Conservation (phyloP, 2,888 invertebrate species). For the Homarus gammarus region DNA sequence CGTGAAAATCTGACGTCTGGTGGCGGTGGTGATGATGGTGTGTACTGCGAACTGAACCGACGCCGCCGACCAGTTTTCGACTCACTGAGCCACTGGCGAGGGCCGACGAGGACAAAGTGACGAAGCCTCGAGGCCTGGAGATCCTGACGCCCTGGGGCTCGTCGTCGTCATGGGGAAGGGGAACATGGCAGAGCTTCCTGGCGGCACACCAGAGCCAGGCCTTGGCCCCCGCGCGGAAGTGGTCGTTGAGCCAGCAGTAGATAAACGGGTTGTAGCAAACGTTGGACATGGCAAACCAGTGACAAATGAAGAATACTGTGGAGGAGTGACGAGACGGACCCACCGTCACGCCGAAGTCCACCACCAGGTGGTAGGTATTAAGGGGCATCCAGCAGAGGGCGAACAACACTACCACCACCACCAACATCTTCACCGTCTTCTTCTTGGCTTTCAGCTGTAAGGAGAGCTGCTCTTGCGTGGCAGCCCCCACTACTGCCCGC, state of each 20-base stretch:
- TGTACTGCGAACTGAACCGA: conserved; percentile 4
- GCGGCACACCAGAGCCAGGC: conserved; percentile 77
- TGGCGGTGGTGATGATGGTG: no score
- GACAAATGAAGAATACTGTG: conserved; percentile 79
- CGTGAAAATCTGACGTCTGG: conserved; percentile 16
- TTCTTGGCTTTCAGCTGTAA: conserved; percentile 79
- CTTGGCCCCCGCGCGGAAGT: conserved; percentile 79
- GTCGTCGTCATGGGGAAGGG: conserved; percentile 6
- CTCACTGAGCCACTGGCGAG: conserved; percentile 32
- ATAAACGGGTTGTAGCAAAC: conserved; percentile 81
- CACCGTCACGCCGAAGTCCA: conserved; percentile 78
- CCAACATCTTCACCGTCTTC: conserved; percentile 80
- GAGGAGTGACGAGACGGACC: conserved; percentile 79
- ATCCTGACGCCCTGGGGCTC: conserved; percentile 6
- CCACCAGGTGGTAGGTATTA: conserved; percentile 80
- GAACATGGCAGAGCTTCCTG: background rate
- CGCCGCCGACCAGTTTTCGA: conserved; percentile 27
- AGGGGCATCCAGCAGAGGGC: conserved; percentile 81
- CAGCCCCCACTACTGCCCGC: conserved; percentile 79
- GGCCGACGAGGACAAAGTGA: conserved; percentile 41
- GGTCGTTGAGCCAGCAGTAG: conserved; percentile 81
- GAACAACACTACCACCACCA: conserved; percentile 80
- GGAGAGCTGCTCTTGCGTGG: conserved; percentile 79
- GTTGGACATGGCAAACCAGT: conserved; percentile 81
- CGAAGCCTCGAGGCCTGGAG: conserved; percentile 22